Base-by-base conservation (phyloP, 2,888 invertebrate genomes). In the Leucophora obtusa region DNA sequence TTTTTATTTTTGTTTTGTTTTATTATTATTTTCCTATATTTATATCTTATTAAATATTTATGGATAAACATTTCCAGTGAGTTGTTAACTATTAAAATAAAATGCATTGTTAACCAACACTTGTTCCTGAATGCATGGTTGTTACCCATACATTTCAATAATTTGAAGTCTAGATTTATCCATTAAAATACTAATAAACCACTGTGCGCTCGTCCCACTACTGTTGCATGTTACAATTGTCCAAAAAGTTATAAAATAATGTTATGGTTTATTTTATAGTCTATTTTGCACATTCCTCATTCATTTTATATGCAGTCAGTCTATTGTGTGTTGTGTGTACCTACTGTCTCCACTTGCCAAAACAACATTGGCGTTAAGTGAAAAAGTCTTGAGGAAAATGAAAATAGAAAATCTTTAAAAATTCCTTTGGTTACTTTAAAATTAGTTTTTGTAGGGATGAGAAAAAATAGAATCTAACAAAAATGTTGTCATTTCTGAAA, bases 351-450 rank as follows among this genome's bases (percentile, higher is more conserved):
- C n/a, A 15, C 47, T 47, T 21, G 15, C 24, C 47, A 17, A 18
- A 59, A 71, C n/a, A 59, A 71, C 21, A 66, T 35, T 60, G 53
- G 8, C 60, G 10, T 54, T 58, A 38, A 76, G 50, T 38, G 17
- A 51, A 17, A 50, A 63, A 60, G 8, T 79, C 50, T 74, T 60
- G n/a, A 47, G 28, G 15, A 50, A 28, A 28, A 28, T 60, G 2
- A n/a, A 43, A 66, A 85, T 28, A 28, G 5, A 87, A 87, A 86
- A 85, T 87, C 86, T 88, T 87, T 83, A 85, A 85, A 87, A 87
- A 86, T 47, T 86, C 85, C 87, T 86, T 86, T 88, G 87, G 85
- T 88, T 87, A 85, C 86, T 88, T 88, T 85, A 84, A 86, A 87
- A 87, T 87, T 87, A 86, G 86, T 87, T 88, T 86, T 83, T 85